Conservation (phyloP, 2,888 invertebrate genomes). For the Molanna angustata region DNA sequence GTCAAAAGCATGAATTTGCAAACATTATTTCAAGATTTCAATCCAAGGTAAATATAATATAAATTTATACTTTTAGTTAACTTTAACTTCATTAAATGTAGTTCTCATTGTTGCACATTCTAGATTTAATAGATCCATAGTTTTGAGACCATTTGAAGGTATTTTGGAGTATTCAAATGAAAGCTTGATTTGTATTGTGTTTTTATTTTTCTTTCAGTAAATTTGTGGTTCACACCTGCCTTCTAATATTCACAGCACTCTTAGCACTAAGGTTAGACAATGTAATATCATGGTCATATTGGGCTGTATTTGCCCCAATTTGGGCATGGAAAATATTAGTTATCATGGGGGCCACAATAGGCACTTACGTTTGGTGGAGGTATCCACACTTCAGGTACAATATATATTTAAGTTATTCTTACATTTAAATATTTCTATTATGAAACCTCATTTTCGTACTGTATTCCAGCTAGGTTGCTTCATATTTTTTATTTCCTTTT, state of each 20-base stretch:
- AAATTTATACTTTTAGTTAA: neutral
- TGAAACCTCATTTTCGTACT: too few species aligned
- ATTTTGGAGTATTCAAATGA: conserved; percentile 13
- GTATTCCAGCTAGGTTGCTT: too few species aligned
- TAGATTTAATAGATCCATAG: neutral
- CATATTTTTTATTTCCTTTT: too few species aligned
- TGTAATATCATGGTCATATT: conserved; percentile 88
- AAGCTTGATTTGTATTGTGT: neutral
- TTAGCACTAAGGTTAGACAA: conserved; percentile 89
- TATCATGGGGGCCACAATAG: conserved; percentile 84
- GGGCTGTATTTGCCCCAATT: conserved; percentile 94
- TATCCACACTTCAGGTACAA: conserved; percentile 89
- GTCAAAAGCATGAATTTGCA: conserved; percentile 74
- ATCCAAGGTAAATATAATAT: conserved; percentile 77
- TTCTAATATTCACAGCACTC: conserved; percentile 86
- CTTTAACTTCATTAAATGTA: neutral
- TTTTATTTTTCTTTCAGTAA: conserved; percentile 69
- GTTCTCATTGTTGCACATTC: neutral
- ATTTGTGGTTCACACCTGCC: conserved; percentile 92
- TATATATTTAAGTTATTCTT: neutral
- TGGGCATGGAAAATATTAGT: conserved; percentile 98
- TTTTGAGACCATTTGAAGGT: conserved; percentile 22
- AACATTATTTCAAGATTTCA: conserved; percentile 86
- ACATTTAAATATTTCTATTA: too few species aligned
- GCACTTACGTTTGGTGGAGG: conserved; percentile 94